These are phyloP conservation scores for Pelosia muscerda DNA, from an alignment of 2,888 invertebrate species.

Conservation along the genomic window DNA sequence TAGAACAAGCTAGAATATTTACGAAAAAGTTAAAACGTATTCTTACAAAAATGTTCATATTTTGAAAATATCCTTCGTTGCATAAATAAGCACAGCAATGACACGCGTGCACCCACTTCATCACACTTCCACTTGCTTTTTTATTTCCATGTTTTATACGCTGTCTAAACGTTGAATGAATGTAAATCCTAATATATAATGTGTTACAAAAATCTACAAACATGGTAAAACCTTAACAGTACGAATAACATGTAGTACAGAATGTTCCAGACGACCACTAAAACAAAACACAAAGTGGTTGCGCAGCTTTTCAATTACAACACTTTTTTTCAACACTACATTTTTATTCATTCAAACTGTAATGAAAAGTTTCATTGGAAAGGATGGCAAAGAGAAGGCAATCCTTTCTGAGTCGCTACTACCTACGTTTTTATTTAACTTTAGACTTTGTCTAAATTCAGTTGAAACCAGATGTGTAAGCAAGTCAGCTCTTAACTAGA, in stretches of 20 bases:
- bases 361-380: conserved; percentile 18
- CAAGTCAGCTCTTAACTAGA: conserved; percentile 42
- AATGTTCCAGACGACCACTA: background rate
- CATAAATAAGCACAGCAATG: no score
- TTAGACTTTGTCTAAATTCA: conserved; percentile 42
- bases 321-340: background rate
- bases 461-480: conserved; percentile 19
- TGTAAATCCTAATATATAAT: no score
- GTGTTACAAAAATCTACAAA: no score
- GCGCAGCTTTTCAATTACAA: conserved; percentile 6
- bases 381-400: conserved; percentile 20
- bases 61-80: no score
- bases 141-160: no score
- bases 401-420: conserved; percentile 10
- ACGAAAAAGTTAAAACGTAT: no score
- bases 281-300: background rate
- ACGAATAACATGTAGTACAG: background rate
- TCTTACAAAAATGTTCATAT: no score
- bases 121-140: no score
- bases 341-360: conserved; percentile 31
- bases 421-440: conserved; percentile 34
- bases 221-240: no score
- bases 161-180: no score
- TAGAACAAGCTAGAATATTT: no score
- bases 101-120: no score